Evolutionary conservation across 2,888 invertebrate genomes (phyloP), one percentile per base, ranked within the genome.

Genomic region (Parnassius apollo): DNA sequence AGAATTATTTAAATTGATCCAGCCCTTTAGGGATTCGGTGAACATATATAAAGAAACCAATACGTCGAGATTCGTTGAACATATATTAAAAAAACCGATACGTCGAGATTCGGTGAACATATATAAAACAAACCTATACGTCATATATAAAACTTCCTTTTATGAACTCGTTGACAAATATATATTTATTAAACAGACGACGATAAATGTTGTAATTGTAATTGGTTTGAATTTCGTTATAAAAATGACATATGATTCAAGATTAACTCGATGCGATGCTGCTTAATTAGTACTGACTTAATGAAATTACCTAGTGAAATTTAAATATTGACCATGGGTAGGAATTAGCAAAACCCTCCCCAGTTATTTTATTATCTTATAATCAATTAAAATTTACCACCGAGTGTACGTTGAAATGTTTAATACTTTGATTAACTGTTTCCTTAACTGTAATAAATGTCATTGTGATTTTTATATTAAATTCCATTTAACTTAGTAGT

Each of bases 321-420:
- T 44, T 51, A 58, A 58, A 58, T 50, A 58, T 58, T 58, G 50
- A 42, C 18, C 48, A 3, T 18, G 50, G 51, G 44, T 58, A 58
- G 42, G 51, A 44, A 13, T 50, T 18, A 9, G 51, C 42, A 42
- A 54, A 54, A 54, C 35, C 11, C 35, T 35, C 12, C 25, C 35
- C 8, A 25, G 48, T 49, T 42, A 57, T 50, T 58, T 42, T 51
- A 18, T 50, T 50, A 58, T 58, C 51, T 58, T 51, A 44, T 58
- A 51, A 51, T 51, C 50, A 58, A 58, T 58, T 58, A 58, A 58
- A 58, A 58, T 58, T 50, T 58, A 2, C 50, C 13, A 49, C 42
- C 57, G 42, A 49, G 48, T 49, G 48, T 35, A 13, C n/a, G 57
- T 2, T 49, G 35, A 57, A 57, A 57, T 57, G 48, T 49, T 56